Conservation (phyloP, 2,888 invertebrate species). For the Pheosia gnoma region DNA sequence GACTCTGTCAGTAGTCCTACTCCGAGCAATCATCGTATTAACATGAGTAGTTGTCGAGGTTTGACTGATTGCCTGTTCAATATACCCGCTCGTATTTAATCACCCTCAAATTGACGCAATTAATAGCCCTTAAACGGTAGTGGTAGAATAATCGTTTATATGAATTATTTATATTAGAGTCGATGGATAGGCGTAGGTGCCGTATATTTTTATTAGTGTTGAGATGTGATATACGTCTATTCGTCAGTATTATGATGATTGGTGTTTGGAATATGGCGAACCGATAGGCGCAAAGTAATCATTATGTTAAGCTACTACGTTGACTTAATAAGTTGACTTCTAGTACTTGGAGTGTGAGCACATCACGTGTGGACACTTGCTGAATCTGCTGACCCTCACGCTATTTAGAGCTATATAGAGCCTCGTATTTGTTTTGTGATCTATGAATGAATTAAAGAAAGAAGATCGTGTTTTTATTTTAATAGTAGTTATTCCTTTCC, state of each 20-base stretch:
- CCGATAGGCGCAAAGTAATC: too few species aligned
- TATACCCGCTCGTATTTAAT: conserved; percentile 61
- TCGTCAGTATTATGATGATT: too few species aligned
- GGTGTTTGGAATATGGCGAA: too few species aligned
- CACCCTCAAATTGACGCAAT: conserved; percentile 62
- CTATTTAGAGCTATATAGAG: too few species aligned
- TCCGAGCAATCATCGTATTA: conserved; percentile 62
- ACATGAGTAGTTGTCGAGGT: conserved; percentile 59
- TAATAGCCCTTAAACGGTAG: conserved; percentile 53
- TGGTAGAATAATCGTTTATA: conserved; percentile 41
- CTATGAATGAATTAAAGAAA: too few species aligned
- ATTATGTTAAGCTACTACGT: too few species aligned
- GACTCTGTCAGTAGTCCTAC: conserved; percentile 37
- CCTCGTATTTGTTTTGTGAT: too few species aligned
- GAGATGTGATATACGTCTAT: too few species aligned
- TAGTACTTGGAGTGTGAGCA: too few species aligned
- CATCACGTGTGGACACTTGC: too few species aligned
- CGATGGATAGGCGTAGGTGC: neutral
- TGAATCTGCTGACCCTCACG: too few species aligned
- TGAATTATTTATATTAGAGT: conserved; percentile 35
- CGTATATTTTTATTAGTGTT: neutral
- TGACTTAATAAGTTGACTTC: too few species aligned
- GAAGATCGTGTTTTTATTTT: neutral
- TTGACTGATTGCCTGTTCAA: conserved; percentile 66
- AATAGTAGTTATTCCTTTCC: neutral